Conservation (phyloP, 2,888 invertebrate species). For the Athripsodes cinereus region DNA sequence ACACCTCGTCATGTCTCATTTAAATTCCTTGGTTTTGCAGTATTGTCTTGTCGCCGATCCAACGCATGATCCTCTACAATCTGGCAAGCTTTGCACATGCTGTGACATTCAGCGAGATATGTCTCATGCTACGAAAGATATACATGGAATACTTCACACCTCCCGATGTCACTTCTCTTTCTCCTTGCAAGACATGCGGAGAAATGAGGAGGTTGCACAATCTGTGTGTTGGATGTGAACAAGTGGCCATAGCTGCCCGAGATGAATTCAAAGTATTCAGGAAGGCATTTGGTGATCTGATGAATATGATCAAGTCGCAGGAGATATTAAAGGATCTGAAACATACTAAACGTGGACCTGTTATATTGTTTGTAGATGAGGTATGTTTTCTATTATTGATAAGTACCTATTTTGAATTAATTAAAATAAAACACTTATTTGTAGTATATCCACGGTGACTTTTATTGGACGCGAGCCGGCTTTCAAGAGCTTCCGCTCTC, state of each 20-base stretch:
- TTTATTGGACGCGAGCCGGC: too few species aligned
- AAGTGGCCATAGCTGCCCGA: slow-evolving; percentile 21
- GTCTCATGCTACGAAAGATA: slow-evolving; percentile 18
- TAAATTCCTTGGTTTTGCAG: too few species aligned
- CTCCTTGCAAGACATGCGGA: slow-evolving; percentile 16
- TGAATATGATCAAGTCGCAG: slow-evolving; percentile 36
- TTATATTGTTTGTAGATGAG: slow-evolving; percentile 65
- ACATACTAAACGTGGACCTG: slow-evolving; percentile 50
- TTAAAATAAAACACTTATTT: too few species aligned
- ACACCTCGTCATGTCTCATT: too few species aligned
- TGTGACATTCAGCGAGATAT: slow-evolving; percentile 14
- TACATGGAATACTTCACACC: slow-evolving; percentile 14
- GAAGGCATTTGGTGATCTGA: slow-evolving; percentile 41
- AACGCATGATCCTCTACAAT: slow-evolving; percentile 18
- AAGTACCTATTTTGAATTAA: too few species aligned
- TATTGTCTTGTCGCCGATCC: slow-evolving; percentile 29
- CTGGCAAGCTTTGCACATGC: slow-evolving; percentile 29
- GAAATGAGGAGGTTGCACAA: slow-evolving; percentile 31
- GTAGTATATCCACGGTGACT: too few species aligned
- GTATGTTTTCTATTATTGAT: slow-evolving; percentile 39
- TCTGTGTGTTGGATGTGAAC: slow-evolving; percentile 42
- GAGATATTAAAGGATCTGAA: slow-evolving; percentile 40
- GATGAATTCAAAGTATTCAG: slow-evolving; percentile 30
- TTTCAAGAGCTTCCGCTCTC: too few species aligned
- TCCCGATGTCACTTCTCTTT: background rate